Base-by-base conservation (phyloP, 2,113 vertebrate genomes). In the Origma solitaria region DNA sequence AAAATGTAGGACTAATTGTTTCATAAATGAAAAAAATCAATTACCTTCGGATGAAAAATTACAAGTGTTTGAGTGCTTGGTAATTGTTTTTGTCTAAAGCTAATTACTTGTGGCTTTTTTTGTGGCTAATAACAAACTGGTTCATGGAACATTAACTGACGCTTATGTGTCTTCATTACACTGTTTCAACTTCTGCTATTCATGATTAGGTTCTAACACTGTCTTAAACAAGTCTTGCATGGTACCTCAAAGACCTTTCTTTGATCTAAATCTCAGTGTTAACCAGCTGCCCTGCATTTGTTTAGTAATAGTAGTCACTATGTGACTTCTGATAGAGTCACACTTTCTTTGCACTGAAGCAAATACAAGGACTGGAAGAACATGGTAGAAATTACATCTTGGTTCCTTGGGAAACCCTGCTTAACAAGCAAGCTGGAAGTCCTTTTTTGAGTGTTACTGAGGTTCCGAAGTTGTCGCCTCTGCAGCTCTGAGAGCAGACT, bases 61-160 rank as follows among this genome's bases (percentile, higher is more conserved):
- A 50, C 38, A 73, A 11, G 60, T 94, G 50, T 66, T 70, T 58
- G 86, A 94, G n/a, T 75, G 23, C 30, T 71, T 94, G 76, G 68
- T 96, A 92, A 90, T 96, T 96, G 66, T 88, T 97, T 97, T 82
- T 93, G 50, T 75, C 58, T 86, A 77, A 92, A 82, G 83, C 65
- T 91, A 94, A 94, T 98, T 95, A 94, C 81, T 93, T 25, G 72
- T 97, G 65, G n/a, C 65, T 94, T 96, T 51, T 95, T 56, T 66
- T 77, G 37, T 90, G 65, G 75, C 71, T 96, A 91, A 83, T 97
- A 95, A 92, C 89, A 95, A 96, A 88, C 2, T 15, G 70, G 65
- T 89, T 95, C 40, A 47, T 51, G 82, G 70, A 96, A 86, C 53
- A 83, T 94, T 84, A 91, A 87, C 23, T 72, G 65, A 38, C 3